Base-by-base conservation (phyloP, 2,797 vertebrate genomes). In the Aphelocoma californica region DNA sequence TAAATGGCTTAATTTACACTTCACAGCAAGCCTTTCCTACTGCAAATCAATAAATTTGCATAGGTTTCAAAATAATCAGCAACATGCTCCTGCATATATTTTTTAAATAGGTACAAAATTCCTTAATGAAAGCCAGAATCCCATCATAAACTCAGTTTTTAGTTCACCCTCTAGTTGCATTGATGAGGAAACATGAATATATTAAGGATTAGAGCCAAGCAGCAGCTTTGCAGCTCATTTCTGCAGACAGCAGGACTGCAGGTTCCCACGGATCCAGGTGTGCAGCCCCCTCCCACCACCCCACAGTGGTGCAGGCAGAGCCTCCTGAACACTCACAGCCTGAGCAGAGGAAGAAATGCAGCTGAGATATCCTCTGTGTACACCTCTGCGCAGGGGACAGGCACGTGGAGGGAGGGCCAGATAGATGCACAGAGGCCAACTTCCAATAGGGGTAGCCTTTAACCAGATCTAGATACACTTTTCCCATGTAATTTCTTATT, bases 1-100 rank as follows among this genome's bases (percentile, higher is more conserved):
- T 95, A 93, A 93, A 95, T 90, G 82, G 65, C 87, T 93, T 96
- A 85, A 95, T 94, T 96, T 94, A 93, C 85, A 93, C 92, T 95
- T 82, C 86, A 91, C 84, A 93, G 90, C 47, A 92, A 95, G 79
- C 72, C 92, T 93, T 86, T 83, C 91, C 74, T 85, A 85, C 88
- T 56, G 78, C 88, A 96, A 96, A 96, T 90, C 93, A 96, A 92
- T 88, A 86, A 5, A 95, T 94, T 97, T 92, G 71, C 90, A 95
- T 95, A 95, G 71, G 53, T 86, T 91, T 93, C 88, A 94, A 96
- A 95, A 94, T 93, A 93, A 96, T 93, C 88, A 94, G 78, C 70
- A 94, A 88, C 81, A 87, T 71, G 86, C 88, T 94, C 82, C 72
- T 75, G 92, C 83, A 95, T 94, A 88, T 85, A 84, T 96, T 90